These are phyloP conservation scores for Enhydra lutris DNA, from an alignment of 2,113 vertebrate species.

Conservation along the genomic window DNA sequence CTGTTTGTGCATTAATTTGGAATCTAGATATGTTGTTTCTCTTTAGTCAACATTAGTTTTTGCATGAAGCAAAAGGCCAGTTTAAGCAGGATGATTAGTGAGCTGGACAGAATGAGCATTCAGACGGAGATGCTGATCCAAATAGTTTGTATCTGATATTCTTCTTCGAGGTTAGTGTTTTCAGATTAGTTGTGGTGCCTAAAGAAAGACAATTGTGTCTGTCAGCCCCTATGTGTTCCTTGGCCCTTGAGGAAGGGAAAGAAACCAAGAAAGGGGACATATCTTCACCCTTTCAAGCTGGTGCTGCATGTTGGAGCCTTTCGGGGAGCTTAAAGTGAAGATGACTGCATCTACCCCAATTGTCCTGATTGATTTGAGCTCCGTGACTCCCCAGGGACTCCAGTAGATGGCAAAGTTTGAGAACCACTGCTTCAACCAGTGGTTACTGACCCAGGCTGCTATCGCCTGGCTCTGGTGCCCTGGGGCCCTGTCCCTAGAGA, in stretches of 20 bases:
- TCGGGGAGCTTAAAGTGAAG: neutral
- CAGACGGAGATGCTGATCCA: neutral
- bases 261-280: neutral
- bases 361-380: neutral
- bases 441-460: neutral
- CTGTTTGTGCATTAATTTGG: neutral
- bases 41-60: neutral
- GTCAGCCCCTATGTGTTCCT: neutral
- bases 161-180: neutral
- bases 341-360: neutral
- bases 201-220: neutral
- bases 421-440: neutral
- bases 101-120: neutral
- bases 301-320: neutral
- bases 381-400: neutral
- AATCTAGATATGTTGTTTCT: neutral
- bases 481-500: no score
- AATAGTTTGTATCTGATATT: neutral
- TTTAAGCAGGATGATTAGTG: neutral
- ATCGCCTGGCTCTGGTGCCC: neutral
- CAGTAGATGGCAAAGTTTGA: neutral
- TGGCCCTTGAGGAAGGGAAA: neutral
- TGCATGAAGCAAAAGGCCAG: neutral
- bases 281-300: neutral
- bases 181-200: neutral